Evolutionary conservation across 2,888 invertebrate species (phyloP), one percentile per base, ranked within the genome.

Genomic region (Pelosia muscerda): DNA sequence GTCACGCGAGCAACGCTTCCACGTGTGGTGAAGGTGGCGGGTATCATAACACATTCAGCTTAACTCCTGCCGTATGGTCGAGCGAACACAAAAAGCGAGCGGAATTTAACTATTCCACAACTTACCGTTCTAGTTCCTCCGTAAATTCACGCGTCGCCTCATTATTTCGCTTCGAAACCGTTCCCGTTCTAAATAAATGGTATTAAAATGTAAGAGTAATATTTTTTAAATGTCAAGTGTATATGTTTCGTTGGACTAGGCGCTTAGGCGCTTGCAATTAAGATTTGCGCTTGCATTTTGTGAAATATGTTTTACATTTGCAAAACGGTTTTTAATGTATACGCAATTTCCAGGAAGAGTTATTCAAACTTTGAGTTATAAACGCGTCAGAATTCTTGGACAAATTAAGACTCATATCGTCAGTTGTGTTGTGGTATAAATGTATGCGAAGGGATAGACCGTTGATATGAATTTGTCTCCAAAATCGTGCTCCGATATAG

Each of bases 171-270:
- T 86, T 87, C 86, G 82, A 88, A 81, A 83, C 83, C 68, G 78
- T 81, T 83, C 85, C 85, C 83, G n/a, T 86, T 86, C 83, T 84
- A 89, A 88, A 90, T 89, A 90, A 92, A 92, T 89, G 85, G 87
- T 90, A 90, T 92, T 90, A 89, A 93, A 92, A 91, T 84, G 89
- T 80, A 87, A 87, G 82, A 91, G 90, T 90, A 89, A 91, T 90
- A 90, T 89, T 91, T 91, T 90, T 85, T 88, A 91, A 89, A 88
- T 82, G 84, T 83, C 78, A 86, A 88, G 83, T 86, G 85, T 81
- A 82, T 86, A 82, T 83, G 84, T 87, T 83, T 81, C 84, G 82
- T 83, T 82, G 76, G 69, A 75, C 72, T 74, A 73, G 66, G 70
- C 63, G 76, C 79, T 81, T 80, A 70, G 75, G 84, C 81, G 74